These are phyloP conservation scores for Helicoverpa armigera DNA, from an alignment of 1,140 invertebrate species.

Conservation along the genomic window DNA sequence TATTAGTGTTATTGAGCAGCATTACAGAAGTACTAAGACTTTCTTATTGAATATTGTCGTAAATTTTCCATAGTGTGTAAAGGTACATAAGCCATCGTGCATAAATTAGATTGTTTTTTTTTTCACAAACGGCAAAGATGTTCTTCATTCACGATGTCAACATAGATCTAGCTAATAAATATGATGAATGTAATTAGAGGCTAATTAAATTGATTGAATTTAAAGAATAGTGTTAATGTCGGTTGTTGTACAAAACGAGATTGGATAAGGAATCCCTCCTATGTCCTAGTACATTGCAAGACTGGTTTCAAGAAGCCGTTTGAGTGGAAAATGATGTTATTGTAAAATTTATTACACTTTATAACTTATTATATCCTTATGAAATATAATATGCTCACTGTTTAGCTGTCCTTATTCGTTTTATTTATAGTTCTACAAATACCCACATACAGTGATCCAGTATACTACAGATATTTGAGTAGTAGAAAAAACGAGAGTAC, in stretches of 20 bases:
- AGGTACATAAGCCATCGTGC: background rate
- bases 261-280: conserved; percentile 29
- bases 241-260: conserved; percentile 32
- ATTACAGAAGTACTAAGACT: background rate
- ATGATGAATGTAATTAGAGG: conserved; percentile 43
- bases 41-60: background rate
- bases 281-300: conserved; percentile 27
- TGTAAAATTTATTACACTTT: conserved; percentile 48
- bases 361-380: conserved; percentile 60
- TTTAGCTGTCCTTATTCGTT: conserved; percentile 69
- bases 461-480: no score
- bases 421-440: conserved; percentile 50
- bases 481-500: no score
- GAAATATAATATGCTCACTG: conserved; percentile 77
- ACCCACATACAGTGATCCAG: no score
- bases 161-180: conserved; percentile 10
- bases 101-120: conserved; percentile 17
- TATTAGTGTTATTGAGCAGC: background rate
- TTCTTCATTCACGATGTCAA: conserved; percentile 2
- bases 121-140: conserved; percentile 26
- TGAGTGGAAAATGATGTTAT: conserved; percentile 34
- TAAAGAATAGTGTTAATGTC: conserved; percentile 20
- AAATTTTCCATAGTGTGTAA: background rate
- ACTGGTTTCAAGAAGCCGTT: conserved; percentile 49
- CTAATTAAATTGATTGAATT: conserved; percentile 50